Conservation (phyloP, 2,797 vertebrate genomes). For the Sebastes baramenuke region DNA sequence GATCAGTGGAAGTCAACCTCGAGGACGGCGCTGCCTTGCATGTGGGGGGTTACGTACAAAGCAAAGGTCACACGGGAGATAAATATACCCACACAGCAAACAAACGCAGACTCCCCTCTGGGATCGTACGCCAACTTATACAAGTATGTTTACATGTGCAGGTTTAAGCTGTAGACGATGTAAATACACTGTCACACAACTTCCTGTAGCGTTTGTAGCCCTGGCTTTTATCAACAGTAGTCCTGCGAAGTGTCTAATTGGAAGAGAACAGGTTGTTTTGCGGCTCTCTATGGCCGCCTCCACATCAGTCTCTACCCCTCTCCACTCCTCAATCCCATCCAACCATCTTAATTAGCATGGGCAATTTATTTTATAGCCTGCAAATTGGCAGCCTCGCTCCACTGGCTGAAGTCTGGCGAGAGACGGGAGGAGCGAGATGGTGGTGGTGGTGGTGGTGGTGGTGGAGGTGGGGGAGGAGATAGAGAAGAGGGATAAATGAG, state of each 20-base stretch:
- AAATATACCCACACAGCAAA: slow-evolving; percentile 41
- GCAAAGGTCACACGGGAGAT: slow-evolving; percentile 49
- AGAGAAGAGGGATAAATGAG: slow-evolving; percentile 26
- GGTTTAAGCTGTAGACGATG: slow-evolving; percentile 39
- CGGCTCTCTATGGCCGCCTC: slow-evolving; percentile 52
- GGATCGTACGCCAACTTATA: slow-evolving; percentile 30
- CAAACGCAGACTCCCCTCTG: slow-evolving; percentile 11
- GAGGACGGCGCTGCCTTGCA: slow-evolving; percentile 19
- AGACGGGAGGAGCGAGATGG: slow-evolving; percentile 30
- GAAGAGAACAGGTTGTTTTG: slow-evolving; percentile 73
- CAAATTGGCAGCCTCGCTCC: slow-evolving; percentile 76
- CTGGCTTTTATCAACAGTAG: slow-evolving; percentile 45
- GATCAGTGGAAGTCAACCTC: slow-evolving; percentile 40
- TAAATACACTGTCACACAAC: slow-evolving; percentile 41
- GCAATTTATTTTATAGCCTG: slow-evolving; percentile 79
- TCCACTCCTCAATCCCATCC: slow-evolving; percentile 56
- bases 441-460: background rate
- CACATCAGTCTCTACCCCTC: slow-evolving; percentile 46
- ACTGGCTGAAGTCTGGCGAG: slow-evolving; percentile 62
- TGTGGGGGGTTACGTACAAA: slow-evolving; percentile 16
- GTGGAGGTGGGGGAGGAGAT: slow-evolving; percentile 3
- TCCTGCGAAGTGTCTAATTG: slow-evolving; percentile 67
- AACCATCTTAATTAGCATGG: slow-evolving; percentile 77
- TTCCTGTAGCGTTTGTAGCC: slow-evolving; percentile 14
- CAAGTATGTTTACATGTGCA: slow-evolving; percentile 44